phyloP scores from a whole-genome alignment of 2,888 invertebrate species.

The Calameuta idolon region DNA sequence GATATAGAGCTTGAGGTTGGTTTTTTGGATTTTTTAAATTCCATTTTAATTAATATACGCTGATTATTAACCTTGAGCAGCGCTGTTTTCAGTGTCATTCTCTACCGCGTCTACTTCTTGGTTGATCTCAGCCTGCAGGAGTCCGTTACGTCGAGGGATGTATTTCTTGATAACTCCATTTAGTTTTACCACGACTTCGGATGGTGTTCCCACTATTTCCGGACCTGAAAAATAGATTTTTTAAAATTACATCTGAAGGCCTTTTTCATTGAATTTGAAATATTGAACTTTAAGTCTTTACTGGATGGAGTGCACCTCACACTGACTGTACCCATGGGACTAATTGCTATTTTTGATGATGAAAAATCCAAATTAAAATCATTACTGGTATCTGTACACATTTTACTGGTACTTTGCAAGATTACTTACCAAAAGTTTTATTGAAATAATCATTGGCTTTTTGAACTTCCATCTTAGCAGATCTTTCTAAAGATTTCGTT shows the following conservation, averaged over 20 bases:
- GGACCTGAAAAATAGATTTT: constrained; percentile 15
- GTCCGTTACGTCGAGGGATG: constrained; percentile 4
- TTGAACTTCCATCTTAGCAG: neutral
- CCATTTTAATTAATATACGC: neutral
- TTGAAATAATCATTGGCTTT: neutral
- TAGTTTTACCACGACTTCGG: constrained; percentile 21
- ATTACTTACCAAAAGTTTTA: neutral
- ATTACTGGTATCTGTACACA: neutral
- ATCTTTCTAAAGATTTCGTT: neutral
- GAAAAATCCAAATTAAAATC: neutral
- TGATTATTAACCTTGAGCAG: neutral
- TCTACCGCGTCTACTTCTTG: constrained; percentile 12
- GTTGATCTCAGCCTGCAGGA: constrained; percentile 11
- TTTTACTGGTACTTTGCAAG: neutral
- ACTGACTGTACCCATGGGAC: constrained; percentile 1
- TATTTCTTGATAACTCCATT: constrained; percentile 14
- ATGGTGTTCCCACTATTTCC: constrained; percentile 25
- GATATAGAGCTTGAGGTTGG: neutral
- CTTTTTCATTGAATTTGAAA: neutral
- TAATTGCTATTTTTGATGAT: neutral
- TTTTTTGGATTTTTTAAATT: neutral
- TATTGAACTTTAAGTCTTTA: neutral
- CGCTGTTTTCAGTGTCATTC: neutral
- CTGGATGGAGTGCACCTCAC: constrained; percentile 15
- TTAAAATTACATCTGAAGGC: neutral